Base-by-base conservation (phyloP, 2,113 vertebrate genomes). In the Alosa alosa region DNA sequence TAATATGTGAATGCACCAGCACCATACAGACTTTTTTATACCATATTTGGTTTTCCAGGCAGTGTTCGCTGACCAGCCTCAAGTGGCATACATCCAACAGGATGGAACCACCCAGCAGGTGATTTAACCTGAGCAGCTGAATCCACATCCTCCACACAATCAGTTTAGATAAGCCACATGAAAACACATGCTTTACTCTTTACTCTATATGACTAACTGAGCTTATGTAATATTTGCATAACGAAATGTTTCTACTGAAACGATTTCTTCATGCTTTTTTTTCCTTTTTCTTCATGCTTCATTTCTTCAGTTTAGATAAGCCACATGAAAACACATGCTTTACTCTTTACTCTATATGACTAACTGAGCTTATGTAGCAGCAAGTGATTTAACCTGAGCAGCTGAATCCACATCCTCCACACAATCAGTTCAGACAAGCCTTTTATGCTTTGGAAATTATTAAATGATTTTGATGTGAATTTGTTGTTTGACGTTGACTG, bases 71-170 rank as follows among this genome's bases (percentile, higher is more conserved):
- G 98, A 99, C 91, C 97, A 98, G 64, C 96, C 97, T 84, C 98
- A 99, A 91, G 97, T 99, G 90, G 96, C 98, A 47, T 99, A 99
- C 6, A 98, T 99, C 86, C 98, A 99, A 64, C 98, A 99, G 91
- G 98, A 99, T 92, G 96, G 97, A 18, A 96, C 97, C 57, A 95
- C 98, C 10, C 98, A 99, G 89, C 98, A 99, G 97, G 98, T 97
- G 92, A 91, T 6, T 68, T 36, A 36, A 25, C 25, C 7, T 9
- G 9, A 36, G 25, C 57, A 72, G 72, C n/a, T 31, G 60, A 68
- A 68, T 57, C 18, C 57, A 60, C 36, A 39, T 10, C 72, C 39
- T 75, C 31, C 72, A 75, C 64, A 72, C 2, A 9, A 22, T n/a
- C 45, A n/a, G 15, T 31, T 46, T 39, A 46, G 6, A 15, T 83